Base-by-base conservation (phyloP, 2,888 invertebrate species). In the Brenthis hecate region DNA sequence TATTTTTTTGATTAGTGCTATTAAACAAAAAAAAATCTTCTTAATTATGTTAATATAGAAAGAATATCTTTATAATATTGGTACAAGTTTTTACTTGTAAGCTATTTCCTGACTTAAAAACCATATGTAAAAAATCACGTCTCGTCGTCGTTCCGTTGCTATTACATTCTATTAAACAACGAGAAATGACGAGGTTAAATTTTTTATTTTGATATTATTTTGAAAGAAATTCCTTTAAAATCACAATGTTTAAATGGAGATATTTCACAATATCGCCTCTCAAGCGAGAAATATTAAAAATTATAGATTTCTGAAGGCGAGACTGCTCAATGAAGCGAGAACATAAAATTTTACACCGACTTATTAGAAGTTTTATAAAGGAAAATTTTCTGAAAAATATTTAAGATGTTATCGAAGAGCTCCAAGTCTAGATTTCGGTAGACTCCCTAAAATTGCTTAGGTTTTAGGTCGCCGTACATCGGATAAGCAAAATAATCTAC, bases 201-300 rank as follows among this genome's bases (percentile, higher is more conserved):
- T 43, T 11, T 19, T 11, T 13, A 54, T 3, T 19, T 54, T 19
- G 4, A 8, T 13, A 54, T 6, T 55, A 19, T 11, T 43, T 48
- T 13, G 2, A 1, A 57, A 19, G 23, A 16, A 60, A 6, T 60
- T n/a, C n/a, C n/a, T 61, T 36, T 50, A n/a, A 36, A 62, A 53
- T 13, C 51, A 16, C 36, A 13, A 62, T 36, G 32, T 62, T 53
- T 51, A 6, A 62, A n/a, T 51, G 51, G n/a, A 11, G n/a, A 11
- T 48, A 51, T 53, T 36, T 62, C 16, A 16, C 19, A 61, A 51
- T 61, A 36, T 53, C 13, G 13, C 16, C 1, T 13, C 47, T 51
- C 50, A 8, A 51, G 6, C 32, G 36, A 61, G 61, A 61, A 62
- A 62, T 62, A 62, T 62, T 62, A 53, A 62, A 62, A 53, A 11